phyloP scores from a whole-genome alignment of 2,113 vertebrate genomes.

The Hippopotamus amphibius region DNA sequence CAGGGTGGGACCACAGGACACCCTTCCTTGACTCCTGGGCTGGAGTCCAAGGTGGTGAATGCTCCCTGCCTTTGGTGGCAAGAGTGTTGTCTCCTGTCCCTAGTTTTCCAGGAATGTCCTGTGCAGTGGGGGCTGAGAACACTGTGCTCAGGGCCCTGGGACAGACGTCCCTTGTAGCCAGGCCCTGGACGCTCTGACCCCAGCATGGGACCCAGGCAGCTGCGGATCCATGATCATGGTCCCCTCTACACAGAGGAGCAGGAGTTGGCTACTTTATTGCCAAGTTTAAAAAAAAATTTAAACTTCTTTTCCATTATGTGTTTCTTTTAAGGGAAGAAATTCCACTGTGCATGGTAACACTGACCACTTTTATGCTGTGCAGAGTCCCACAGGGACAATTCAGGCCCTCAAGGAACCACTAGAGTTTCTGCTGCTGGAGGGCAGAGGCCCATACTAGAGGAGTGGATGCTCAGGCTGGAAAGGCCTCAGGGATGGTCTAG shows the following conservation, averaged over 20 bases:
- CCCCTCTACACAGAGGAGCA: not conserved
- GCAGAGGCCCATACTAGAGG: not conserved
- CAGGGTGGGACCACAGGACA: not conserved
- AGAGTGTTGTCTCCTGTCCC: not conserved
- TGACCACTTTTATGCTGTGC: not conserved
- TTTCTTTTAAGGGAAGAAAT: slow-evolving; percentile 52
- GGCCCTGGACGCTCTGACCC: not conserved
- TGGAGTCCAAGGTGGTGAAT: not conserved
- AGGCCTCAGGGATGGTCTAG: not conserved
- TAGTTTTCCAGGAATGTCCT: rapidly evolving
- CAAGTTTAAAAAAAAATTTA: not conserved
- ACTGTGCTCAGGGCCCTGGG: not conserved
- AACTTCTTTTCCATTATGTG: not conserved
- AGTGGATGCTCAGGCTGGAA: not conserved
- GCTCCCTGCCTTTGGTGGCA: rapidly evolving
- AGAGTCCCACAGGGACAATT: rapidly evolving
- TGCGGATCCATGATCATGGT: rapidly evolving
- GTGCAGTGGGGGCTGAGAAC: not conserved
- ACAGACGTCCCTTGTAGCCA: not conserved
- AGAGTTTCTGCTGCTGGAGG: not conserved
- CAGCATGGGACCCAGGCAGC: not conserved
- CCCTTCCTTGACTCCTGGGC: not conserved
- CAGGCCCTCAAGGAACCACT: not conserved
- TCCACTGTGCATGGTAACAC: not conserved
- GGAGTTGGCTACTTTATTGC: not conserved